Conservation (phyloP, 2,797 vertebrate species). For the Synanceia verrucosa region DNA sequence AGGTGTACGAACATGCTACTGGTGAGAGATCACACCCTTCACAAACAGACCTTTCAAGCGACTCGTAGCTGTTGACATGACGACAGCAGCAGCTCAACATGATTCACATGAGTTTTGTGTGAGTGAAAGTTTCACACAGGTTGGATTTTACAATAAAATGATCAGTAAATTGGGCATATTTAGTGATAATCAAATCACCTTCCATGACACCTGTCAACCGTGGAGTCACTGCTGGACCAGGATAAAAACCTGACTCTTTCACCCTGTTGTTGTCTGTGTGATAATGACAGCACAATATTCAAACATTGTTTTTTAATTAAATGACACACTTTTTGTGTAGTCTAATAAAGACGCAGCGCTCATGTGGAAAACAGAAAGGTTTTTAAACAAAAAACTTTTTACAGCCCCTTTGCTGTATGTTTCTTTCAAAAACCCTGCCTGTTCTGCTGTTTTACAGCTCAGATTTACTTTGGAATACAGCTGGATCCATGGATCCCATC, state of each 20-base stretch:
- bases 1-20: neutral
- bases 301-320: neutral
- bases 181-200: slow-evolving; percentile 9
- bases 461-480: neutral
- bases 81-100: neutral
- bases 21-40: neutral
- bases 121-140: neutral
- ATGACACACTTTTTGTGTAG: neutral
- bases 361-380: neutral
- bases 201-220: neutral
- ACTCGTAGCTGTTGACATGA: neutral
- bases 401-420: neutral
- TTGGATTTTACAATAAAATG: slow-evolving; percentile 1
- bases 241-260: neutral
- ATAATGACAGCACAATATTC: neutral
- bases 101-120: neutral
- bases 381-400: neutral
- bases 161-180: neutral
- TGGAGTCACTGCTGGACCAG: neutral
- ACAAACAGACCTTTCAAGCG: slow-evolving; percentile 10
- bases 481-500: too few species aligned
- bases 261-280: too few species aligned
- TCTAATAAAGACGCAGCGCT: neutral
- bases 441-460: neutral
- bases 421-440: neutral